Evolutionary conservation across 1,140 invertebrate genomes (phyloP).

Genomic region (Pseudomyrmex concolor): DNA sequence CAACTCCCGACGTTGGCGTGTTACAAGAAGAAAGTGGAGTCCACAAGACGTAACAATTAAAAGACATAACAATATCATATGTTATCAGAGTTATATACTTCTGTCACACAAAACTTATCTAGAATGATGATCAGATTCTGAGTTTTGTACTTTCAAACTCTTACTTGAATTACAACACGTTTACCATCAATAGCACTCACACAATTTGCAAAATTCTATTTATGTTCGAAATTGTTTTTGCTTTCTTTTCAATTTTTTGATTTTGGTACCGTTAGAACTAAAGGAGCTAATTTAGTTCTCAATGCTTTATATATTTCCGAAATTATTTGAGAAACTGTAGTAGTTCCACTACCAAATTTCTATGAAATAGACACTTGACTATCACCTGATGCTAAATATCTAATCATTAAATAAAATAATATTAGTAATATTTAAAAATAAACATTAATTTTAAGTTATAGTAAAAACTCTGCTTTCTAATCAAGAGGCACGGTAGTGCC

Average conservation of each 20-base stretch:
- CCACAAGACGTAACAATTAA: no score
- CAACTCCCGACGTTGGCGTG: no score
- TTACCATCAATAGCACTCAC: background rate
- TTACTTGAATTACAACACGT: background rate
- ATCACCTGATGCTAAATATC: constrained; percentile 7
- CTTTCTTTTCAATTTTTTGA: constrained; percentile 11
- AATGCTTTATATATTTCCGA: constrained; percentile 10
- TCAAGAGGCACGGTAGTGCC: no score
- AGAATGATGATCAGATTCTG: no score
- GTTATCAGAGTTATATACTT: no score
- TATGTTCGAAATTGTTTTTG: background rate
- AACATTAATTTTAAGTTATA: background rate
- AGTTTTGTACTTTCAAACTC: no score
- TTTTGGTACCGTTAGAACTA: constrained; percentile 13
- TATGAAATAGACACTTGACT: constrained; percentile 22
- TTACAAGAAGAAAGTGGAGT: no score
- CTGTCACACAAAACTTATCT: no score
- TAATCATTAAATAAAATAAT: constrained; percentile 17
- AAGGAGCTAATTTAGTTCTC: background rate
- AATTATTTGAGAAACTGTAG: constrained; percentile 17
- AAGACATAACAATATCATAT: no score
- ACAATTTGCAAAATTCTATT: constrained; percentile 9
- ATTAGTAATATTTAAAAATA: constrained; percentile 6
- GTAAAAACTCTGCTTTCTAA: no score
- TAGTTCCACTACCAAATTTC: constrained; percentile 8